phyloP scores from a whole-genome alignment of 2,113 vertebrate species.

The Anhinga anhinga region DNA sequence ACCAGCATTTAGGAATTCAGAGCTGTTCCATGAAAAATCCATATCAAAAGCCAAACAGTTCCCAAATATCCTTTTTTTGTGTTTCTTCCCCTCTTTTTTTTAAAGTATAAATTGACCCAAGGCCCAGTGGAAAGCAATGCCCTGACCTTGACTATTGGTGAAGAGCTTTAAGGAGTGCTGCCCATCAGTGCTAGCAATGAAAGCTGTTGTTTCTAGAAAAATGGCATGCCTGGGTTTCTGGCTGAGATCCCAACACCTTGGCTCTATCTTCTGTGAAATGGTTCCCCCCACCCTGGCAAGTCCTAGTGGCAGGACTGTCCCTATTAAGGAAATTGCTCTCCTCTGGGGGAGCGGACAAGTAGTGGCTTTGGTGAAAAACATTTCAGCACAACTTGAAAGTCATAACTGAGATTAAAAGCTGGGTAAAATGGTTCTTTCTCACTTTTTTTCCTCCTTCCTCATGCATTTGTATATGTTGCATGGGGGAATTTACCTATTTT shows the following conservation, averaged over 20 bases:
- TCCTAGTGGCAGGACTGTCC: neutral
- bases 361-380: neutral
- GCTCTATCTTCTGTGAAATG: neutral
- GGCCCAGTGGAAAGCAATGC: neutral
- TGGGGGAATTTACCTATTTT: neutral
- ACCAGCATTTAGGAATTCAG: neutral
- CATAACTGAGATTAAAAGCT: neutral
- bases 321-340: neutral
- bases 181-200: neutral
- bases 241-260: neutral
- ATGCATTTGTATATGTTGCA: neutral
- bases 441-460: neutral
- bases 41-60: neutral
- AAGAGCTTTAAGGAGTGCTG: neutral
- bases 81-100: neutral
- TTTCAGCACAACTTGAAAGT: neutral
- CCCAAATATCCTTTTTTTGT: neutral
- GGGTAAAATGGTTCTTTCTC: neutral
- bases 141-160: neutral
- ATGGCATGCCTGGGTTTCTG: neutral
- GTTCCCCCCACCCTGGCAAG: neutral
- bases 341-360: neutral
- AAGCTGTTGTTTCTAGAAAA: neutral
- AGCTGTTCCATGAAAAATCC: neutral
- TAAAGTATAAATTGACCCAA: neutral